Evolutionary conservation across 2,888 invertebrate species (phyloP).

Genomic region (Cryptus armator): DNA sequence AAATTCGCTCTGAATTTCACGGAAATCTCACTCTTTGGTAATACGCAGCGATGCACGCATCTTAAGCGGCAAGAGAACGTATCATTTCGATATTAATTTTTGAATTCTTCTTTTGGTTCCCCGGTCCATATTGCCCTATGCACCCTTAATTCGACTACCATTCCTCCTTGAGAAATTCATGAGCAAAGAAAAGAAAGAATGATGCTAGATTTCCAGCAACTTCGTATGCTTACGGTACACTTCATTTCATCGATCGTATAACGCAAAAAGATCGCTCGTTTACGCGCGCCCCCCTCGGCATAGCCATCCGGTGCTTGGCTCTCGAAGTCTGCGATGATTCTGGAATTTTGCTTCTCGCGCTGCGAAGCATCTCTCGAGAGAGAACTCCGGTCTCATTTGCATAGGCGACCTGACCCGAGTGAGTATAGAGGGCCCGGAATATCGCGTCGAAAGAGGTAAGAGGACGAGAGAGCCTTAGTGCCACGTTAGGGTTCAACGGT

Average conservation of each 20-base stretch:
- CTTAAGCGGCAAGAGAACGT: too few species aligned
- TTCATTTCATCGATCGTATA: conserved; percentile 68
- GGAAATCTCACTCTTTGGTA: too few species aligned
- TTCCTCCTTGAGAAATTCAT: neutral
- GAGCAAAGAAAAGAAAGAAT: neutral
- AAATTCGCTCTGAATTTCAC: too few species aligned
- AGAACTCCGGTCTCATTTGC: conserved; percentile 75
- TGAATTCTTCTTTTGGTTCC: neutral
- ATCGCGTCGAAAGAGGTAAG: conserved; percentile 65
- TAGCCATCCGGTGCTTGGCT: conserved; percentile 56
- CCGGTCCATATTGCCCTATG: neutral
- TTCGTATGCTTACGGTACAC: conserved; percentile 30
- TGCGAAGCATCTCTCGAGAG: conserved; percentile 35
- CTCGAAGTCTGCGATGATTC: conserved; percentile 66
- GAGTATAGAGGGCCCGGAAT: conserved; percentile 62
- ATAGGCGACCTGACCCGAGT: conserved; percentile 78
- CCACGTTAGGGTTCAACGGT: conserved; percentile 34
- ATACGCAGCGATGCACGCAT: too few species aligned
- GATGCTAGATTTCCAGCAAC: conserved; percentile 11
- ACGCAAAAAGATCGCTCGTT: conserved; percentile 22
- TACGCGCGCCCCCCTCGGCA: conserved; percentile 11
- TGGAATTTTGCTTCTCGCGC: conserved; percentile 74
- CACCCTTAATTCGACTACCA: neutral
- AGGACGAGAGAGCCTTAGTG: conserved; percentile 32
- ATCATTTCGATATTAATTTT: neutral